These are phyloP conservation scores for Harpagoxenus sublaevis DNA, from an alignment of 2,888 invertebrate genomes.

Conservation along the genomic window DNA sequence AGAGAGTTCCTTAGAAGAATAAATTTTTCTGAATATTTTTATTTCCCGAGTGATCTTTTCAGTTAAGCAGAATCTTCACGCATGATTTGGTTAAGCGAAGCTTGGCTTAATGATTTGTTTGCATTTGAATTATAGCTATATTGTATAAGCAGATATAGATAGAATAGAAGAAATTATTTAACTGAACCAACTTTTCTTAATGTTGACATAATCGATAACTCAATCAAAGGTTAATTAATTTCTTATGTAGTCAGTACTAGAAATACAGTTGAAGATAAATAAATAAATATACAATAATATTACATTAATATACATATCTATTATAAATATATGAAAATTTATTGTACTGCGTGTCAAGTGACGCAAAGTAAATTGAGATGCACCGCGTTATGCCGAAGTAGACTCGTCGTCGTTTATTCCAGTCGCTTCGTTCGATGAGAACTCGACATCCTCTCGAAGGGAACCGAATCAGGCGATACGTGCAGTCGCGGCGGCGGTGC, in stretches of 20 bases:
- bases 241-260: background rate
- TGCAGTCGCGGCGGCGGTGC: conserved; percentile 56
- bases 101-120: background rate
- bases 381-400: background rate
- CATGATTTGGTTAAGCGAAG: background rate
- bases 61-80: background rate
- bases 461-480: conserved; percentile 68
- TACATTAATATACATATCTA: background rate
- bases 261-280: background rate
- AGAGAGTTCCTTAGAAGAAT: too few species aligned
- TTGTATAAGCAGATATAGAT: background rate
- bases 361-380: conserved; percentile 25
- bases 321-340: conserved; percentile 1
- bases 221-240: background rate
- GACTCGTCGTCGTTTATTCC: conserved; percentile 67
- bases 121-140: background rate
- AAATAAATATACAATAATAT: background rate
- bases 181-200: background rate
- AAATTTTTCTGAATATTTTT: background rate
- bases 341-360: conserved; percentile 8
- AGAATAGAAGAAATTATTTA: background rate
- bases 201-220: background rate
- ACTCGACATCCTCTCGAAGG: conserved; percentile 42
- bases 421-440: conserved; percentile 55
- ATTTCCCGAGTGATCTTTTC: background rate